Conservation (phyloP, 2,797 vertebrate genomes). For the Poeciliopsis paucimaculata region DNA sequence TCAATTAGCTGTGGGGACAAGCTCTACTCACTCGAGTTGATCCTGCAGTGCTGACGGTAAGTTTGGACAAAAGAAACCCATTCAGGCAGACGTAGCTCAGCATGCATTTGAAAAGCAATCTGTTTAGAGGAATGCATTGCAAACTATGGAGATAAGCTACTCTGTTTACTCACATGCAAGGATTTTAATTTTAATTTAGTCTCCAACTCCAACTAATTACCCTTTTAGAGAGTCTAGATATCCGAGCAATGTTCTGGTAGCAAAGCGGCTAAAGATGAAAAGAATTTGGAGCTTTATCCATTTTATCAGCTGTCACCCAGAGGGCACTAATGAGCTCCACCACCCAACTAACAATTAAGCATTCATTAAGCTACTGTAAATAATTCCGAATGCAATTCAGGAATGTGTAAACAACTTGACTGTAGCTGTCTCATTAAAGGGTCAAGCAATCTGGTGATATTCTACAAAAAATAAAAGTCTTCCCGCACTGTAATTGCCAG, state of each 20-base stretch:
- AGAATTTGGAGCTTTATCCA: slow-evolving; percentile 34
- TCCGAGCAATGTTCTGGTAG: slow-evolving; percentile 30
- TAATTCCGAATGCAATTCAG: slow-evolving; percentile 40
- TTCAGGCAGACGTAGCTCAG: slow-evolving; percentile 3
- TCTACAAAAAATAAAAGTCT: slow-evolving; percentile 43
- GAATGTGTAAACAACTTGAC: slow-evolving; percentile 59
- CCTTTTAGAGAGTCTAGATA: slow-evolving; percentile 17
- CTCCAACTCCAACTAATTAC: slow-evolving; percentile 22
- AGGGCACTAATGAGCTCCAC: slow-evolving; percentile 54
- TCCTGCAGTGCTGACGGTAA: not conserved
- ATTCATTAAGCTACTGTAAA: slow-evolving; percentile 71
- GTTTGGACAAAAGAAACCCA: slow-evolving; percentile 22
- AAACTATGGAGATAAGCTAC: slow-evolving; percentile 6
- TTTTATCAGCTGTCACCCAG: slow-evolving; percentile 48
- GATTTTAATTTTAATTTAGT: slow-evolving; percentile 16
- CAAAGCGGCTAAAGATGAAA: slow-evolving; percentile 27
- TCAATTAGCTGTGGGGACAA: slow-evolving; percentile 11
- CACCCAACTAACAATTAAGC: slow-evolving; percentile 51
- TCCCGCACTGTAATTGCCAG: slow-evolving; percentile 52
- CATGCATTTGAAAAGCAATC: slow-evolving; percentile 13
- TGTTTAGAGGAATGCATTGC: not conserved
- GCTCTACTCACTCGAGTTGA: slow-evolving; percentile 15
- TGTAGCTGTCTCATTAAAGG: slow-evolving; percentile 48
- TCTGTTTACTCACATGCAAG: slow-evolving; percentile 1
- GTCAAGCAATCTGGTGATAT: slow-evolving; percentile 54